Conservation (phyloP, 2,113 vertebrate species). For the Passer montanus region DNA sequence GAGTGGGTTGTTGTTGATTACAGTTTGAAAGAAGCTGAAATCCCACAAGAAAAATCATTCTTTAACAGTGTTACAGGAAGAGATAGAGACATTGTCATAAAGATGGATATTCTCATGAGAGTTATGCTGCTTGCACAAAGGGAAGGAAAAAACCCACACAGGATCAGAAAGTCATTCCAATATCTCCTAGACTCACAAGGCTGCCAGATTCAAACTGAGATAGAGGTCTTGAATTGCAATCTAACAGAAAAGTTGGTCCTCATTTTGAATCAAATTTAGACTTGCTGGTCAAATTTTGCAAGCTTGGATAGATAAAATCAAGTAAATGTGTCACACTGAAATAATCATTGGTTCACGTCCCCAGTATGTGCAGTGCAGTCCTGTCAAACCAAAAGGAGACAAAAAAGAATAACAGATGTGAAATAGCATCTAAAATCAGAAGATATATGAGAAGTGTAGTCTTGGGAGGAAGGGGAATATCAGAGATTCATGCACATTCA, state of each 20-base stretch:
- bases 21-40: background rate
- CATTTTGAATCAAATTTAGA: background rate
- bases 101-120: background rate
- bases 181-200: background rate
- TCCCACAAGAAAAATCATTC: background rate
- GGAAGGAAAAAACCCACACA: background rate
- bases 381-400: background rate
- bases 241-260: background rate
- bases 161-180: background rate
- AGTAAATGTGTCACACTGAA: background rate
- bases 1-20: background rate
- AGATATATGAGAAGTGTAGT: background rate
- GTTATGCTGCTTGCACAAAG: background rate
- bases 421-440: background rate
- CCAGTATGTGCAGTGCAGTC: background rate
- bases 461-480: background rate
- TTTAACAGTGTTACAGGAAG: background rate
- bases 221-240: background rate
- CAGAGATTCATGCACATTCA: background rate
- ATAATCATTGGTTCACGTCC: background rate
- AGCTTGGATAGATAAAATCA: background rate
- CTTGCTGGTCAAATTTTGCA: background rate
- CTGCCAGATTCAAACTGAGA: background rate
- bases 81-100: slow-evolving; percentile 11
- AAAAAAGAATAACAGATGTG: background rate